A percentile compares a stretch with the other conserved stretches of the same genome.
These are phyloP conservation scores for Sinocyclocheilus maitianheensis DNA, from an alignment of 2,113 vertebrate species.

Conservation along the genomic window DNA sequence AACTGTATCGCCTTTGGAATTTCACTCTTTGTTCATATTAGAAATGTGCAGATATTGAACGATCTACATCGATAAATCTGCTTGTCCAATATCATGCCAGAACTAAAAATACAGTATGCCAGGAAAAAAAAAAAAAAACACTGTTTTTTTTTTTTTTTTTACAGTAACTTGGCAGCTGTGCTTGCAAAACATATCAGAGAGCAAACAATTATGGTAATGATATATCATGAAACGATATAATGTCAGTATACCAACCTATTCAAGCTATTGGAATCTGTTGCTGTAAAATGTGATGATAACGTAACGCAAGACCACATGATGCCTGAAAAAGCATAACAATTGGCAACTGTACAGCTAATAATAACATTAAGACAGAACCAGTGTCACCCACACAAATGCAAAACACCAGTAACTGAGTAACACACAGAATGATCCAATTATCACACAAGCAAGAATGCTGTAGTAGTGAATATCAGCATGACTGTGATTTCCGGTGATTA, in stretches of 20 bases:
- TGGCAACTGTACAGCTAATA: not conserved
- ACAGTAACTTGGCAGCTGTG: not conserved
- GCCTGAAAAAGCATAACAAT: not conserved
- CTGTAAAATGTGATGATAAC: not conserved
- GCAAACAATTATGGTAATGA: not conserved
- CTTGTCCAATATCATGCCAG: not conserved
- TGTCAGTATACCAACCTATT: not conserved
- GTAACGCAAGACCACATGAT: not conserved
- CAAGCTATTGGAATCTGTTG: not conserved
- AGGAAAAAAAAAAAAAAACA: not conserved
- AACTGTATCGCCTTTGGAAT: not conserved
- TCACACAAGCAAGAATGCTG: not conserved
- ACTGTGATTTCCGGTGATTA: not conserved
- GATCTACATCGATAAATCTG: not conserved
- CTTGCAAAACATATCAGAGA: not conserved
- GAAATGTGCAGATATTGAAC: not conserved
- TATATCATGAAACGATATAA: not conserved
- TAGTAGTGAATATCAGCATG: conserved; percentile 20
- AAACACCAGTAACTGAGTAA: not conserved
- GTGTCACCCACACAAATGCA: conserved; percentile 14
- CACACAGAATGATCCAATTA: not conserved
- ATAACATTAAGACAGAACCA: conserved; percentile 1
- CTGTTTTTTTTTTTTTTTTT: not conserved
- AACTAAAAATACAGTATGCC: not conserved
- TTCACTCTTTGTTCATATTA: not conserved